These are phyloP conservation scores for Bambusicola thoracicus DNA, from an alignment of 2,113 vertebrate genomes.

Conservation along the genomic window DNA sequence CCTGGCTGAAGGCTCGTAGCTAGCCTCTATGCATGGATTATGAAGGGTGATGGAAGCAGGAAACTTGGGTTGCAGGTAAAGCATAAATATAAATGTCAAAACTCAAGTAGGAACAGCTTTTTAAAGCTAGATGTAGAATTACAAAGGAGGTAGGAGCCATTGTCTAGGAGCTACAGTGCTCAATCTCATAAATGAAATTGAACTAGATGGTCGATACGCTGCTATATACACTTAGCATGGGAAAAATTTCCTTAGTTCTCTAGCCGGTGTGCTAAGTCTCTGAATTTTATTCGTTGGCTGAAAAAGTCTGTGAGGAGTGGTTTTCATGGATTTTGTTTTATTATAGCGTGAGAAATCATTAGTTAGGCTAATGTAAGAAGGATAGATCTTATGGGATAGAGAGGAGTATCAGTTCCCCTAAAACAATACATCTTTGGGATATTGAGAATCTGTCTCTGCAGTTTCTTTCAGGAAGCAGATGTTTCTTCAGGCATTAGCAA, in stretches of 20 bases:
- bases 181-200: neutral
- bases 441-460: neutral
- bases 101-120: neutral
- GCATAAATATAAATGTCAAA: neutral
- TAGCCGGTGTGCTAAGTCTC: neutral
- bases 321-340: neutral
- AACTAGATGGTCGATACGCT: neutral
- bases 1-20: neutral
- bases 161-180: accelerated
- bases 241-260: neutral
- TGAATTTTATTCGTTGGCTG: neutral
- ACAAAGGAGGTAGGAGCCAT: neutral
- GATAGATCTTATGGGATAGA: neutral
- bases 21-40: neutral
- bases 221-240: neutral
- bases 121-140: neutral
- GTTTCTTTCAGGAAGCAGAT: neutral
- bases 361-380: neutral
- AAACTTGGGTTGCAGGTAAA: neutral
- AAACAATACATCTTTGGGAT: neutral
- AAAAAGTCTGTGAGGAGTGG: neutral
- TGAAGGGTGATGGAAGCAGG: neutral
- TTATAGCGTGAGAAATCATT: neutral
- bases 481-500: neutral
- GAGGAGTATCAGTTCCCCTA: neutral